phyloP scores from a whole-genome alignment of 2,888 invertebrate species.

The Habrosyne pyritoides region DNA sequence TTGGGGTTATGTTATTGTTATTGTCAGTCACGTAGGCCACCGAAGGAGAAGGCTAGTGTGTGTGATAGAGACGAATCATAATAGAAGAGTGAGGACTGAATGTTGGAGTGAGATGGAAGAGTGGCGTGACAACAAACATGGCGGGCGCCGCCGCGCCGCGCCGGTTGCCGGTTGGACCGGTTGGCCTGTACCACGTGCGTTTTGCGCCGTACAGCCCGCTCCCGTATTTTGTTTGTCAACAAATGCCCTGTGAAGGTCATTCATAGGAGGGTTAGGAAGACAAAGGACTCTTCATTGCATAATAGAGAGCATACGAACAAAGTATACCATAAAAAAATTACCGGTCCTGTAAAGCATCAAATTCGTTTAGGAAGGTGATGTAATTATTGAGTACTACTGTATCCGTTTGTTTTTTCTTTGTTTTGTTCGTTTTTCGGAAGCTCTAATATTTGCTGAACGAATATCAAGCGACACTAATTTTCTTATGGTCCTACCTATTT shows the following conservation, averaged over 20 bases:
- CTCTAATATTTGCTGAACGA: neutral
- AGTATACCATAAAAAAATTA: slow-evolving; percentile 25
- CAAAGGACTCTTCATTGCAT: slow-evolving; percentile 66
- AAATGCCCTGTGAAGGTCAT: slow-evolving; percentile 80
- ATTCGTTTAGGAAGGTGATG: slow-evolving; percentile 31
- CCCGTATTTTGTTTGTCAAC: slow-evolving; percentile 80
- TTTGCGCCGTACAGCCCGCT: slow-evolving; percentile 65
- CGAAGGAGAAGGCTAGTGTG: slow-evolving; percentile 51
- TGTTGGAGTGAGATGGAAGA: slow-evolving; percentile 55
- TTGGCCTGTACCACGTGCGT: slow-evolving; percentile 76
- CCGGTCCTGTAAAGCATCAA: slow-evolving; percentile 18
- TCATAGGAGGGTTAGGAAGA: slow-evolving; percentile 63
- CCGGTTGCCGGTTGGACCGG: slow-evolving; percentile 78
- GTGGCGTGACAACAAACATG: slow-evolving; percentile 82
- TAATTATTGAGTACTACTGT: slow-evolving; percentile 34
- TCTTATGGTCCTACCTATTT: too few relatives aligned
- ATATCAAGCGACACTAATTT: neutral
- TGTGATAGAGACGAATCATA: slow-evolving; percentile 39
- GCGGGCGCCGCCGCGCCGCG: slow-evolving; percentile 63
- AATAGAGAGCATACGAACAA: slow-evolving; percentile 33
- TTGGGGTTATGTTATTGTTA: slow-evolving; percentile 72
- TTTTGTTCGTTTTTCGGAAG: slow-evolving; percentile 24
- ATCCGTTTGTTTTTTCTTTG: slow-evolving; percentile 33
- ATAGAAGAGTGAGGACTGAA: slow-evolving; percentile 31
- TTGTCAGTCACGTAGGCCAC: slow-evolving; percentile 79